Conservation (phyloP, 2,113 vertebrate genomes). For the Addax nasomaculatus region DNA sequence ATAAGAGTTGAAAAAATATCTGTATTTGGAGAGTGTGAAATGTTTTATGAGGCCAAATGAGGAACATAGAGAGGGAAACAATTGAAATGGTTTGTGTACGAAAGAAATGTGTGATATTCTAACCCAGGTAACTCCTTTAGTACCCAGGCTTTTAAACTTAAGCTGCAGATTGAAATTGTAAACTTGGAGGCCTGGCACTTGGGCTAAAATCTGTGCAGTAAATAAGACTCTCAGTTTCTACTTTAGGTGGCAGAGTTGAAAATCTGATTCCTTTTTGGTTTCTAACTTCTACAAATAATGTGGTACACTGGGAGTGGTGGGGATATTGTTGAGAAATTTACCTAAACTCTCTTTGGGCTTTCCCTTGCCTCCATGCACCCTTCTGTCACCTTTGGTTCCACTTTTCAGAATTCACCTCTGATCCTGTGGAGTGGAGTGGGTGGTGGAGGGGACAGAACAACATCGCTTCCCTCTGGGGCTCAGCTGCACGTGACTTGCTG, state of each 20-base stretch:
- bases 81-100: background rate
- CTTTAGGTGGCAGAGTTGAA: background rate
- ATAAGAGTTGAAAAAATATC: background rate
- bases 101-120: background rate
- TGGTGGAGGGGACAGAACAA: background rate
- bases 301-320: background rate
- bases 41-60: background rate
- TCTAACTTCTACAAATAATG: background rate
- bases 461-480: background rate
- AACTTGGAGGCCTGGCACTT: background rate
- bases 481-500: background rate
- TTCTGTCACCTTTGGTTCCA: background rate
- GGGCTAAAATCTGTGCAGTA: background rate
- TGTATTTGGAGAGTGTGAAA: background rate
- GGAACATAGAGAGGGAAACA: background rate
- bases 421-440: background rate
- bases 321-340: background rate
- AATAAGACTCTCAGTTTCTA: background rate
- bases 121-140: background rate
- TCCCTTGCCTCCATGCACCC: background rate
- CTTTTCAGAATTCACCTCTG: background rate
- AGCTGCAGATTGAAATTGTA: slow-evolving; percentile 13
- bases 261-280: background rate
- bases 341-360: background rate
- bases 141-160: background rate